Percentiles rank a stretch among this genome's conserved stretches.
Evolutionary conservation across 1,140 invertebrate species (phyloP).

Genomic region (Centruroides vittatus): DNA sequence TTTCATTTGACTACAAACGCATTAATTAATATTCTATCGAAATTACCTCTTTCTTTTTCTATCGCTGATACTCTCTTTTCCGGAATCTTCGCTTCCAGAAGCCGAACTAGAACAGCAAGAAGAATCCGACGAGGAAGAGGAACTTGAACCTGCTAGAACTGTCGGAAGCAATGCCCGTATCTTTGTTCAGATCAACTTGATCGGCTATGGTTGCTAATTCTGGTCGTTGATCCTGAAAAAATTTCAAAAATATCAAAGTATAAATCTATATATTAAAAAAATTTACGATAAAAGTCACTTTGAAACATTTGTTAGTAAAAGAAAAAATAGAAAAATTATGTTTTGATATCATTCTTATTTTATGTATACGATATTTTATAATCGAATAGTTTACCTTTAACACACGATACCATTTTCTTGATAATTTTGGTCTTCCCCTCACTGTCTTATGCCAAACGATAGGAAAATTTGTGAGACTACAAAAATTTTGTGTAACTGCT

Average conservation of each 20-base stretch:
- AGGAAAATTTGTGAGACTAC: conserved; percentile 88
- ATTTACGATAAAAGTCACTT: too few relatives aligned
- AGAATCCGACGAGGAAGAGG: conserved; percentile 43
- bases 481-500: conserved; percentile 97
- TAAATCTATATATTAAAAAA: not conserved
- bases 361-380: too few relatives aligned
- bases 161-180: conserved; percentile 85
- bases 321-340: too few relatives aligned
- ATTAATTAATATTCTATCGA: too few relatives aligned
- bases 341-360: too few relatives aligned
- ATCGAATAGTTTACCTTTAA: conserved; percentile 36
- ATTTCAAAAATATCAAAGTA: not conserved
- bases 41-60: conserved; percentile 58
- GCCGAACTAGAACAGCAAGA: conserved; percentile 9
- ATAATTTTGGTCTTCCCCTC: conserved; percentile 83
- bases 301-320: too few relatives aligned
- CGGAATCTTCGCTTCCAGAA: conserved; percentile 34
- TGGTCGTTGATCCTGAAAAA: conserved; percentile 48
- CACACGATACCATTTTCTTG: conserved; percentile 62
- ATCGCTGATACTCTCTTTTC: conserved; percentile 73
- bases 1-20: conserved; percentile 4
- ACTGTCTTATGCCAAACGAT: conserved; percentile 94
- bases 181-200: conserved; percentile 65
- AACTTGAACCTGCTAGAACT: conserved; percentile 80
- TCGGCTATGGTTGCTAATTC: conserved; percentile 71